Evolutionary conservation across 1,140 invertebrate genomes (phyloP).

Genomic region (Lerema accius): DNA sequence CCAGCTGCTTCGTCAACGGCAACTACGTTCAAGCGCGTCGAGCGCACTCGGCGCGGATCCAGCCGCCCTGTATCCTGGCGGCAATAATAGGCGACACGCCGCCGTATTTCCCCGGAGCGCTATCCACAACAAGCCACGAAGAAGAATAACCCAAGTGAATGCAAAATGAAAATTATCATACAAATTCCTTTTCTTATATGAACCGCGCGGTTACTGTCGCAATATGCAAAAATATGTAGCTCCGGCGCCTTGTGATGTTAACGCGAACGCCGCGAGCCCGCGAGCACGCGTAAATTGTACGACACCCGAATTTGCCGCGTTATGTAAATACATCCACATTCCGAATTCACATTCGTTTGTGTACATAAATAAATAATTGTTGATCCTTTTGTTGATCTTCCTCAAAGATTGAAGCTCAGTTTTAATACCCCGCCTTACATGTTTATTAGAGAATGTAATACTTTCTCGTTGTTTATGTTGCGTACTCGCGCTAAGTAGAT

Average conservation of each 20-base stretch:
- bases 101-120: constrained; percentile 74
- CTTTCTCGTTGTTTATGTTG: background rate
- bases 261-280: constrained; percentile 45
- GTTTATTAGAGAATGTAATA: constrained; percentile 8
- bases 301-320: constrained; percentile 6
- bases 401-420: background rate
- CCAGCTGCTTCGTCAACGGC: no score
- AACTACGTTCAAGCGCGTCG: no score
- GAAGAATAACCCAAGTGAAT: constrained; percentile 76
- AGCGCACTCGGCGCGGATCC: no score
- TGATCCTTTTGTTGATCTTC: constrained; percentile 32
- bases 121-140: constrained; percentile 68
- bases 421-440: constrained; percentile 13
- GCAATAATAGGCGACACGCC: constrained; percentile 60
- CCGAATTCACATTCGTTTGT: constrained; percentile 32
- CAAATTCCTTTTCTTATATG: constrained; percentile 76
- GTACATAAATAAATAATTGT: constrained; percentile 49
- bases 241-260: constrained; percentile 57
- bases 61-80: constrained; percentile 30
- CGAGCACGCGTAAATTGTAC: constrained; percentile 43
- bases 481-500: constrained; percentile 6
- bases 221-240: constrained; percentile 74
- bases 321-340: constrained; percentile 40
- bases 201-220: constrained; percentile 65
- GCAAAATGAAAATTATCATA: constrained; percentile 82